Percentiles rank a stretch among this genome's conserved stretches.
phyloP scores from a whole-genome alignment of 2,888 invertebrate species.

The Hirtodrosophila confusa region DNA sequence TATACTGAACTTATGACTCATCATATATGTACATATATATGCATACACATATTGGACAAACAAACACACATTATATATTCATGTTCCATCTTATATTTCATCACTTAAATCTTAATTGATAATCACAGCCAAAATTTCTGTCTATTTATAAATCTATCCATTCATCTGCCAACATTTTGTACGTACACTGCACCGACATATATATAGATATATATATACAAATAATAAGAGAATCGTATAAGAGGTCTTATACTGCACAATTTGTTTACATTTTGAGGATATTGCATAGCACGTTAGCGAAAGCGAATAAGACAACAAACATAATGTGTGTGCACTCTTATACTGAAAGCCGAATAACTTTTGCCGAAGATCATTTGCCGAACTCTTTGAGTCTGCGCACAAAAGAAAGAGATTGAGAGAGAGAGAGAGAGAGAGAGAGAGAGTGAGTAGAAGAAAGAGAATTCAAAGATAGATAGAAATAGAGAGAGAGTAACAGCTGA shows the following conservation, averaged over 20 bases:
- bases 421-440: background rate
- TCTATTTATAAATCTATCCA: conserved; percentile 59
- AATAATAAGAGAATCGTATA: conserved; percentile 38
- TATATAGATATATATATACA: conserved; percentile 26
- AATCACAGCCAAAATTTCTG: conserved; percentile 52
- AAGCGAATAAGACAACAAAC: conserved; percentile 28
- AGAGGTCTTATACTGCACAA: conserved; percentile 37
- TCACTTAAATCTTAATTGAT: conserved; percentile 61
- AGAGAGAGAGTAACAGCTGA: conserved; percentile 37
- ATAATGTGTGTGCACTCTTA: conserved; percentile 40
- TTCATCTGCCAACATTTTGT: conserved; percentile 57
- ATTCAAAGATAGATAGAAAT: background rate
- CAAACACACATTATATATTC: conserved; percentile 16
- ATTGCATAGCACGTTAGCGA: background rate
- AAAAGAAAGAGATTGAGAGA: conserved; percentile 4
- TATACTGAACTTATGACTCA: conserved; percentile 35
- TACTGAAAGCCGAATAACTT: conserved; percentile 40
- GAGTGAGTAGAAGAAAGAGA: background rate
- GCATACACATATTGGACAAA: conserved; percentile 7
- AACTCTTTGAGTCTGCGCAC: conserved; percentile 47
- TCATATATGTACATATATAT: conserved; percentile 4
- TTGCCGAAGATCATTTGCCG: conserved; percentile 9
- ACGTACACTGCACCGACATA: conserved; percentile 62
- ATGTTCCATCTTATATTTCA: conserved; percentile 68
- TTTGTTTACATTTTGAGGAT: conserved; percentile 64